Evolutionary conservation across 2,113 vertebrate genomes (phyloP), one percentile per base, ranked within the genome.

Genomic region (Geococcyx californianus): DNA sequence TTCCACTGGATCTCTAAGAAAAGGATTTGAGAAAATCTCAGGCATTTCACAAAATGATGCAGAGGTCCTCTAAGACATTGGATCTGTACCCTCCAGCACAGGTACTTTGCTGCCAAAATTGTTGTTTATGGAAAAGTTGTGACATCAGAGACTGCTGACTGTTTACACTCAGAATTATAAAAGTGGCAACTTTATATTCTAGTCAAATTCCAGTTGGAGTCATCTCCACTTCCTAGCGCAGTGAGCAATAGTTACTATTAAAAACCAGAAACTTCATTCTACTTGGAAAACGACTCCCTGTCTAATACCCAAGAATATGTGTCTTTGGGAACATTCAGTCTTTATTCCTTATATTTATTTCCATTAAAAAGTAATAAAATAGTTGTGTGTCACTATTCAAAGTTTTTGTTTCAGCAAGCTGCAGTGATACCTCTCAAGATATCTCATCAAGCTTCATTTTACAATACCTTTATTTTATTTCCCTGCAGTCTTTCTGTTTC

Each of bases 401-500:
- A 76, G 58, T 76, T 90, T 64, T 55, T 80, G 31, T 31, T 84
- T 83, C 49, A 78, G 29, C 26, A 78, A 59, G 67, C 45, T 89
- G 44, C 52, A 59, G 7, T 16, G 45, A 78, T 38, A 87, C 9
- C 42, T 93, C 87, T 84, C 63, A 45, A 84, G 81, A 45, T 45
- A 84, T 20, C 72, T 95, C 67, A 83, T 80, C 81, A 81, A 74
- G 59, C 64, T 75, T 89, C 17, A 13, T 70, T 87, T 84, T 47
- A 67, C 70, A 75, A 60, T 69, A 87, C 69, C 84, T 95, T 87
- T 87, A 56, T 40, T 93, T 72, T 83, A 95, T 81, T 94, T 87
- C 85, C 64, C 84, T 78, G 42, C 73, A 70, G 33, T 21, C 56
- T 69, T 91, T 92, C 45, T 11, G 1, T n/a, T 87, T 77, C 38